Percentiles rank a stretch among this genome's conserved stretches.
These are phyloP conservation scores for Melanotaenia nigrans DNA, from an alignment of 2,797 vertebrate species.

Conservation along the genomic window DNA sequence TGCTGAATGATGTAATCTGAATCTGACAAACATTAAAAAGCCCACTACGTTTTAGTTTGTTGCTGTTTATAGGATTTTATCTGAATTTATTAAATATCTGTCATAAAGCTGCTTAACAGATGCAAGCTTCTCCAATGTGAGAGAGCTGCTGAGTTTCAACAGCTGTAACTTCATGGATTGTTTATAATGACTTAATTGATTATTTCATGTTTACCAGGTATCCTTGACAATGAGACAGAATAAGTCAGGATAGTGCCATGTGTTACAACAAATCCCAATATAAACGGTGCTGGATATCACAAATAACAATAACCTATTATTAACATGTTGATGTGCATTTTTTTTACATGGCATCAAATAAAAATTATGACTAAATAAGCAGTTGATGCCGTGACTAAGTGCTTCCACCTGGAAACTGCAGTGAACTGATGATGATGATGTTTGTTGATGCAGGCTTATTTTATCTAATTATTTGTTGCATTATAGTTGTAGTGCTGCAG, in stretches of 20 bases:
- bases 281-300: not conserved
- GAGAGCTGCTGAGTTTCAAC: not conserved
- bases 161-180: constrained; percentile 1
- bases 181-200: constrained; percentile 1
- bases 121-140: not conserved
- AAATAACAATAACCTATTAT: too few relatives aligned
- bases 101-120: not conserved
- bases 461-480: too few relatives aligned
- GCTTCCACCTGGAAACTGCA: too few relatives aligned
- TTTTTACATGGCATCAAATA: too few relatives aligned
- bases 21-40: not conserved
- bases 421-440: too few relatives aligned
- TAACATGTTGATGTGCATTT: too few relatives aligned
- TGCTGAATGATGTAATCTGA: not conserved
- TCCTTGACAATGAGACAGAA: too few relatives aligned
- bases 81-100: not conserved
- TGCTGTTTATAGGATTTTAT: not conserved
- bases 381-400: too few relatives aligned
- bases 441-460: too few relatives aligned
- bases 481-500: too few relatives aligned
- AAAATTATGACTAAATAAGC: too few relatives aligned
- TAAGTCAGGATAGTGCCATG: not conserved
- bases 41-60: not conserved
- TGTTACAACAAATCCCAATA: not conserved
- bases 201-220: too few relatives aligned